Evolutionary conservation across 2,113 vertebrate genomes (phyloP).

Genomic region (Cryptotis parvus): DNA sequence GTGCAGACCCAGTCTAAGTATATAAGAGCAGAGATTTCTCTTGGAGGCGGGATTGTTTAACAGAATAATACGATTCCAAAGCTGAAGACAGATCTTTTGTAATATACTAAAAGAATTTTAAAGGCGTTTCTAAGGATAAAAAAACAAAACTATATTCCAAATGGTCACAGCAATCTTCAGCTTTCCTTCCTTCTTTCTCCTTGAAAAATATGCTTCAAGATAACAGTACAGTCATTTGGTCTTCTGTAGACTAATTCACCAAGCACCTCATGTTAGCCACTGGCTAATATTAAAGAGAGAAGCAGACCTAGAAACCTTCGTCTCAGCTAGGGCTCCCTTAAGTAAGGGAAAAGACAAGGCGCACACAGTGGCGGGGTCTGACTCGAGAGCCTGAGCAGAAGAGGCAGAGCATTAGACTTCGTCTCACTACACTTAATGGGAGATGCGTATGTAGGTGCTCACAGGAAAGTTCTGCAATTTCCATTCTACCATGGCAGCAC

Average conservation of each 20-base stretch:
- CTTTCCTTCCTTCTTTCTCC: background rate
- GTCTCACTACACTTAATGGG: background rate
- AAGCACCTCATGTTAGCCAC: background rate
- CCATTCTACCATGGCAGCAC: background rate
- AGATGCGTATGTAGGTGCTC: background rate
- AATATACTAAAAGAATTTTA: background rate
- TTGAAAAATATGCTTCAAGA: background rate
- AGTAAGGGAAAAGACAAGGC: background rate
- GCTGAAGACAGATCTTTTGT: background rate
- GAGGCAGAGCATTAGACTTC: background rate
- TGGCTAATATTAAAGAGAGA: background rate
- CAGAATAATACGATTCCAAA: background rate
- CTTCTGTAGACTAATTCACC: background rate
- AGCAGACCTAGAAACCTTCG: background rate
- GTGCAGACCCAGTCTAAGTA: background rate
- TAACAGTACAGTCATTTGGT: background rate
- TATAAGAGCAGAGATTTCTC: background rate
- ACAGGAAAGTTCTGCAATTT: background rate
- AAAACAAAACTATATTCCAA: slow-evolving; percentile 3
- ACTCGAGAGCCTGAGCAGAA: background rate
- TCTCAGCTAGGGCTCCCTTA: background rate
- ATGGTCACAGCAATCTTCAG: background rate
- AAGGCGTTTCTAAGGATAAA: background rate
- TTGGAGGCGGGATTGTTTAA: background rate
- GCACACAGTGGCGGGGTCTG: background rate